These are phyloP conservation scores for Coreoperca whiteheadi DNA, from an alignment of 2,113 vertebrate genomes.

Conservation along the genomic window DNA sequence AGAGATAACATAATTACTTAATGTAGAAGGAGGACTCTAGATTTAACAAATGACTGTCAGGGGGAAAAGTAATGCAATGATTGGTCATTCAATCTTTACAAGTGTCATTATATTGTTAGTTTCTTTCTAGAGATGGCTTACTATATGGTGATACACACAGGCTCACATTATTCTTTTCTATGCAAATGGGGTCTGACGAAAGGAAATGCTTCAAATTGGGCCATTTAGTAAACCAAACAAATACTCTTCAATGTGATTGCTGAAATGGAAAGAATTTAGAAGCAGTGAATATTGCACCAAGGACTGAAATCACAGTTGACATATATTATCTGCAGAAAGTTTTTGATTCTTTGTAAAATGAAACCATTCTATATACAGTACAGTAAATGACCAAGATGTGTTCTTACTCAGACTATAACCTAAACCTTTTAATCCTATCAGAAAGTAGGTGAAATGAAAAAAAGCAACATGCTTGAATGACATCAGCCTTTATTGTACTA, in stretches of 20 bases:
- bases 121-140: constrained; percentile 39
- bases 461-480: constrained; percentile 51
- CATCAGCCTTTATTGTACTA: constrained; percentile 44
- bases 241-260: constrained; percentile 21
- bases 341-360: background rate
- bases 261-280: constrained; percentile 26
- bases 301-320: constrained; percentile 14
- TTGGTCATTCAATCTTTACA: constrained; percentile 40
- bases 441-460: constrained; percentile 45
- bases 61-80: constrained; percentile 17
- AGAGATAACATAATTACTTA: constrained; percentile 39
- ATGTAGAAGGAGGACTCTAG: constrained; percentile 27
- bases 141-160: constrained; percentile 55
- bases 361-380: background rate
- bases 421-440: constrained; percentile 22
- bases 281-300: background rate
- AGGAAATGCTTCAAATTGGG: constrained; percentile 24
- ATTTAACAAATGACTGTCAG: constrained; percentile 22
- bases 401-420: constrained; percentile 22
- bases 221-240: constrained; percentile 45
- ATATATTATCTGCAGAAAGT: background rate
- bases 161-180: constrained; percentile 35
- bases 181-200: constrained; percentile 40
- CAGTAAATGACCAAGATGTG: constrained; percentile 4
- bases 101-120: constrained; percentile 17